phyloP scores from a whole-genome alignment of 2,888 invertebrate species.

The Lasioglossum figueresi region DNA sequence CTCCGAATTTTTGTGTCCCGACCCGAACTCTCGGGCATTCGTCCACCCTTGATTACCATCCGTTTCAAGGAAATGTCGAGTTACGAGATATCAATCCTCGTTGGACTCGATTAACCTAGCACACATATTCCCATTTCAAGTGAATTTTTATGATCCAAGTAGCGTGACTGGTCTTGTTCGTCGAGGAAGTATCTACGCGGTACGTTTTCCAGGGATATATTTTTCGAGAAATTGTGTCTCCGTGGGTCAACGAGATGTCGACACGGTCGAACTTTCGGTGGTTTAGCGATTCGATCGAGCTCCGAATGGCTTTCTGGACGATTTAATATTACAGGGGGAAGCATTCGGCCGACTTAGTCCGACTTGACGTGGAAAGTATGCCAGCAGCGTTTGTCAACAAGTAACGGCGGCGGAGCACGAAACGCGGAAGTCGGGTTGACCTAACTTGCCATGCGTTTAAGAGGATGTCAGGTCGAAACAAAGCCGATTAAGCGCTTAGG shows the following conservation, averaged over 20 bases:
- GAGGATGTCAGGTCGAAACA: constrained; percentile 59
- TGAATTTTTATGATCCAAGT: background rate
- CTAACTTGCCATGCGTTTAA: constrained; percentile 52
- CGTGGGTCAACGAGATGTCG: constrained; percentile 17
- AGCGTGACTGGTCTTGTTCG: constrained; percentile 38
- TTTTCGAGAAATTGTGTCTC: background rate
- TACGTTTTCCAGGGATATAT: constrained; percentile 1
- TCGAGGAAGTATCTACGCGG: background rate
- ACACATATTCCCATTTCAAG: background rate
- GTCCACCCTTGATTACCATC: too few species aligned
- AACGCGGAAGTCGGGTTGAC: constrained; percentile 48
- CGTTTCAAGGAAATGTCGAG: background rate
- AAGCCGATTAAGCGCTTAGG: constrained; percentile 68
- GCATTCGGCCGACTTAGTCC: constrained; percentile 14
- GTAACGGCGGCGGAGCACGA: constrained; percentile 51
- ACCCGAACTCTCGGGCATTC: too few species aligned
- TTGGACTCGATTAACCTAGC: background rate
- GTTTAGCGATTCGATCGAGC: constrained; percentile 36
- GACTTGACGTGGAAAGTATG: constrained; percentile 30
- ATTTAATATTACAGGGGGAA: constrained; percentile 52
- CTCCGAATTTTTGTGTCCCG: too few species aligned
- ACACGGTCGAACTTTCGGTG: constrained; percentile 27
- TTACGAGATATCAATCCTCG: background rate
- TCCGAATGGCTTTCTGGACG: constrained; percentile 38
- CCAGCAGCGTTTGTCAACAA: constrained; percentile 38